Percentiles rank a stretch among this genome's conserved stretches.
Evolutionary conservation across 1,140 invertebrate species (phyloP).

Genomic region (Copidosoma floridanum): DNA sequence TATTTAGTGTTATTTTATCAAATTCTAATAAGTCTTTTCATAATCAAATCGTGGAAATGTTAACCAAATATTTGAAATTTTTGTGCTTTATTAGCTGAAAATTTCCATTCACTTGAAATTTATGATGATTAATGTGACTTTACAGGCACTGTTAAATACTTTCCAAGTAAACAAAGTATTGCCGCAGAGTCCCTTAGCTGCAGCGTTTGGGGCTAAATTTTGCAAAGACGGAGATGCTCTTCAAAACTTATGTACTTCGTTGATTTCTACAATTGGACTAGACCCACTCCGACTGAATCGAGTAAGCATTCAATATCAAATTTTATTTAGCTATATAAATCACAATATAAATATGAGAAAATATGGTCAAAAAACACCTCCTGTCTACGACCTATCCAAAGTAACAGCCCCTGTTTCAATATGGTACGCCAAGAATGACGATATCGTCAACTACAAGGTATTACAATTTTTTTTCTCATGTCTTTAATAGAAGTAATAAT

Average conservation of each 20-base stretch:
- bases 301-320: too few species aligned
- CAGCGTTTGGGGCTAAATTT: neutral
- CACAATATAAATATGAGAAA: neutral
- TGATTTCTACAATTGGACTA: constrained; percentile 3
- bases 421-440: neutral
- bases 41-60: too few species aligned
- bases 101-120: too few species aligned
- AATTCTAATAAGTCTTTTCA: too few species aligned
- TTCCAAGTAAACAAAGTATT: neutral
- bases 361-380: neutral
- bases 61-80: too few species aligned
- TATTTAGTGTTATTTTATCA: too few species aligned
- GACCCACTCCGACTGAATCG: neutral
- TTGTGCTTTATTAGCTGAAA: too few species aligned
- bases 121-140: too few species aligned
- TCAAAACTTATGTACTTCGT: neutral
- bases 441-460: constrained; percentile 1
- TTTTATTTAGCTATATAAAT: too few species aligned
- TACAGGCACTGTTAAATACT: too few species aligned
- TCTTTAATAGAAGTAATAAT: constrained; percentile 1
- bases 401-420: neutral
- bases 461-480: too few species aligned
- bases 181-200: neutral
- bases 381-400: neutral
- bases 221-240: neutral